These are phyloP conservation scores for Smutsia temminckii DNA, from an alignment of 2,797 vertebrate species.

Conservation along the genomic window DNA sequence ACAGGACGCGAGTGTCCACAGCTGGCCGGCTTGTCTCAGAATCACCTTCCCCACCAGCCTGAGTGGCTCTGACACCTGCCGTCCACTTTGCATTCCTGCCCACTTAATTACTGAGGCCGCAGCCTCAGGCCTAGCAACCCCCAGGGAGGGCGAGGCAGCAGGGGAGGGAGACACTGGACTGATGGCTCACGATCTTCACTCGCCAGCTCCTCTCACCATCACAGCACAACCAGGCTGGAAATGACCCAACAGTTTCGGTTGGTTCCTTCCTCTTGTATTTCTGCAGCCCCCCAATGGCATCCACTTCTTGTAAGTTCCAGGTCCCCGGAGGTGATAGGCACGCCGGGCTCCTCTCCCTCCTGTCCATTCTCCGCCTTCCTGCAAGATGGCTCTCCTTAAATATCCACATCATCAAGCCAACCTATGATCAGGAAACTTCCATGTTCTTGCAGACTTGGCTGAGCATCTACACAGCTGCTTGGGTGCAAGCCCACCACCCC, in stretches of 20 bases:
- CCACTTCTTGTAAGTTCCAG: no score
- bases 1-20: neutral
- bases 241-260: rapidly evolving
- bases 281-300: neutral
- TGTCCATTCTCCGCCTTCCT: no score
- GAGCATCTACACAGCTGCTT: neutral
- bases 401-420: no score
- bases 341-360: neutral
- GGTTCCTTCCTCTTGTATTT: rapidly evolving
- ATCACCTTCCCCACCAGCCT: neutral
- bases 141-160: rapidly evolving
- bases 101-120: neutral
- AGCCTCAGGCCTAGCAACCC: neutral
- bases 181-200: neutral
- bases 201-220: neutral
- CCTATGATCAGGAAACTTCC: neutral
- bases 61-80: neutral
- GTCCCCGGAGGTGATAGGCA: neutral
- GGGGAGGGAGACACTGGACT: neutral
- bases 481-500: no score
- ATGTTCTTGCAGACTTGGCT: neutral
- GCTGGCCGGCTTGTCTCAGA: neutral
- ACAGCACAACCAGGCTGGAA: neutral
- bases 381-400: neutral
- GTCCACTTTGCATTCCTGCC: neutral